These are phyloP conservation scores for Pampus argenteus DNA, from an alignment of 2,797 vertebrate genomes.

Conservation along the genomic window DNA sequence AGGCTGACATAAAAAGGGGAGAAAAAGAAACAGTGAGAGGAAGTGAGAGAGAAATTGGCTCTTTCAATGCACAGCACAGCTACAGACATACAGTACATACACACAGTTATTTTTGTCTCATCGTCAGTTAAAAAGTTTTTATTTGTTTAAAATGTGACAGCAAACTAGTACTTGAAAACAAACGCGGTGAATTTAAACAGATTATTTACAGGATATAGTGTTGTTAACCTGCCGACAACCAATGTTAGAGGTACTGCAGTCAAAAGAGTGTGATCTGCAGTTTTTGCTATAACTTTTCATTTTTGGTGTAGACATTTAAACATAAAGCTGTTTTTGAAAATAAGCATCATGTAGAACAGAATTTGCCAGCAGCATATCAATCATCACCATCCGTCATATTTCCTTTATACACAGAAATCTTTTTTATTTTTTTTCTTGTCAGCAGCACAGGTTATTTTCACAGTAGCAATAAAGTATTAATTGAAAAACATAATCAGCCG, in stretches of 20 bases:
- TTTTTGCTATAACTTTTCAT: not conserved
- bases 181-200: not conserved
- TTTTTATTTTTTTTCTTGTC: too few relatives aligned
- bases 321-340: not conserved
- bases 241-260: not conserved
- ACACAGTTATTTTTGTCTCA: not conserved
- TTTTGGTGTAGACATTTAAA: not conserved
- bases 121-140: not conserved
- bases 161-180: not conserved
- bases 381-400: not conserved
- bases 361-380: not conserved
- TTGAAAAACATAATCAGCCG: too few relatives aligned
- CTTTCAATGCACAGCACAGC: not conserved
- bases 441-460: not conserved
- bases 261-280: not conserved
- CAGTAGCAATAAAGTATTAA: too few relatives aligned
- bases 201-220: not conserved
- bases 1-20: constrained; percentile 31
- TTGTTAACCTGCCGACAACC: not conserved
- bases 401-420: constrained; percentile 26
- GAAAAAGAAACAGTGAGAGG: constrained; percentile 38
- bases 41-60: constrained; percentile 18
- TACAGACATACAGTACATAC: not conserved
- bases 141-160: not conserved
- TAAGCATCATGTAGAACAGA: not conserved